A percentile compares a stretch with the other conserved stretches of the same genome.
These are phyloP conservation scores for Heliconius cydno DNA, from an alignment of 2,888 invertebrate genomes.

Conservation along the genomic window DNA sequence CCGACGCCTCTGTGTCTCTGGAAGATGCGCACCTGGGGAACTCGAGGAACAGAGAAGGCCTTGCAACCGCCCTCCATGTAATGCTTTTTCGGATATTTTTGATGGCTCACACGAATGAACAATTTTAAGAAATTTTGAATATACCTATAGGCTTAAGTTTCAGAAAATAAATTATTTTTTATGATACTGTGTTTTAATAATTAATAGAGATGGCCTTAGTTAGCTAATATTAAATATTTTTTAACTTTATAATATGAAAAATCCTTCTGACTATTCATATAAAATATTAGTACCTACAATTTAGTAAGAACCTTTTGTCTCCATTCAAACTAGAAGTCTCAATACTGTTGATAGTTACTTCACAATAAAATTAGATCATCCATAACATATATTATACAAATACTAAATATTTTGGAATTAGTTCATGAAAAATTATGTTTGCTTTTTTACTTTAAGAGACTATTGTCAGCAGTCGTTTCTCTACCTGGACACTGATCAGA, in stretches of 20 bases:
- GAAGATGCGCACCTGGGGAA: constrained; percentile 73
- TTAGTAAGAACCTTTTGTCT: not conserved
- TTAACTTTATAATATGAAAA: not conserved
- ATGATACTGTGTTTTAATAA: not conserved
- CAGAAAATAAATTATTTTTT: not conserved
- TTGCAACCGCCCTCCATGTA: constrained; percentile 62
- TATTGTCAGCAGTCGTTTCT: constrained; percentile 7
- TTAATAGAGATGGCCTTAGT: too few species aligned
- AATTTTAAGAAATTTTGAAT: too few species aligned
- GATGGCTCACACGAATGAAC: constrained; percentile 29
- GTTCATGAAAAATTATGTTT: not conserved
- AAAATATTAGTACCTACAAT: not conserved
- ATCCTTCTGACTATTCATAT: too few species aligned
- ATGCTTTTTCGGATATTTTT: not conserved
- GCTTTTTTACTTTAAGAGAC: not conserved
- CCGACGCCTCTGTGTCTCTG: constrained; percentile 65
- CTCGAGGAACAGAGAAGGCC: constrained; percentile 68
- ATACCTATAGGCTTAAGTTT: not conserved
- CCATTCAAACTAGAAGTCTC: constrained; percentile 2
- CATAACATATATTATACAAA: not conserved
- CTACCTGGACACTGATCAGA: constrained; percentile 15
- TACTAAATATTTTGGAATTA: constrained; percentile 7
- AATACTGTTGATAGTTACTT: constrained; percentile 17
- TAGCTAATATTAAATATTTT: not conserved
- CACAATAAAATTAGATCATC: constrained; percentile 27